Evolutionary conservation across 2,113 vertebrate species (phyloP), one percentile per base, ranked within the genome.

Genomic region (Hippoglossus stenolepis): DNA sequence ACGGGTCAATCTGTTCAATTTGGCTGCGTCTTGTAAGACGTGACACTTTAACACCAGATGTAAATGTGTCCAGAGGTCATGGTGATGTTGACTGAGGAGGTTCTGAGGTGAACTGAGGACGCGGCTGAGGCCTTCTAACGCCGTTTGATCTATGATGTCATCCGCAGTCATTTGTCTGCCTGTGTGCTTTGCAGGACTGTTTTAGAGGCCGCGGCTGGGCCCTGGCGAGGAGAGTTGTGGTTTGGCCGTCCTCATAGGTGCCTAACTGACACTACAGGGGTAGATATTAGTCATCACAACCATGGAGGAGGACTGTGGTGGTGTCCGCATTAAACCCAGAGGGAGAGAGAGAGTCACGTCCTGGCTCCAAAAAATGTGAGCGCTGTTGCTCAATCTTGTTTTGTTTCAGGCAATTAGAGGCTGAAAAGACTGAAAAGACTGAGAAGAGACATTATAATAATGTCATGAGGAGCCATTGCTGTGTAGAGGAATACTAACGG

Each of bases 231-330:
- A 78, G 75, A 62, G 84, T 73, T 87, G 86, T 80, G 92, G 89
- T 82, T 92, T 93, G 91, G 92, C 93, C 49, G 71, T 87, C 74
- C 86, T 88, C n/a, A 51, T 45, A 81, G 81, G 78, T 84, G 86
- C 71, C 77, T 90, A 21, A 63, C 79, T 79, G 78, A 91, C 87
- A 88, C 78, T 66, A 73, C 73, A 65, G 66, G 87, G 90, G 88
- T 77, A 87, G 72, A 90, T 84, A 82, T 92, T 90, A 93, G 87
- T 93, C 93, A 93, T 85, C 31, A 1, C 45, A 70, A 45, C 66
- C 65, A 11, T 65, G 40, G 63, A 79, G 68, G 73, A 85, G 71
- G 65, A 73, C 75, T 69, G 60, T 62, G 84, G 86, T 64, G 8
- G 78, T 73, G 65, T 59, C 66, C 45, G 47, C 23, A 18, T 47